These are phyloP conservation scores for Gadus chalcogrammus DNA, from an alignment of 2,113 vertebrate species.

Conservation along the genomic window DNA sequence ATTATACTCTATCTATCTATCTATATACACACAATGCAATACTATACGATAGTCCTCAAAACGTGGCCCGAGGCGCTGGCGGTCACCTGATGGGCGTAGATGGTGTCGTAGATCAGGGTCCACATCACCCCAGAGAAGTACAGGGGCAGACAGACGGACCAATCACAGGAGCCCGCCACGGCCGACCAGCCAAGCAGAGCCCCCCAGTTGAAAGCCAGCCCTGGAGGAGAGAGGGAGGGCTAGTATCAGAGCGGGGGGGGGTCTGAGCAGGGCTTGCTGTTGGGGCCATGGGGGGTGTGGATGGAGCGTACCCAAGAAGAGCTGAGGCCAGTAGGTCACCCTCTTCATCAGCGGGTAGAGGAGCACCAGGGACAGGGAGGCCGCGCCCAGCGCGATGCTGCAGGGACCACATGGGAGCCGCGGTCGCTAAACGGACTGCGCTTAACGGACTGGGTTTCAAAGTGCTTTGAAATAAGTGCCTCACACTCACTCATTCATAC, in stretches of 20 bases:
- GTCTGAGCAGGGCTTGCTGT: no score
- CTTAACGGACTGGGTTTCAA: no score
- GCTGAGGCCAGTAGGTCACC: constrained; percentile 92
- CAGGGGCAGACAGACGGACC: constrained; percentile 88
- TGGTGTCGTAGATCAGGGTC: constrained; percentile 93
- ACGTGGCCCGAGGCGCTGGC: not conserved
- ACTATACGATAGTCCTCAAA: not conserved
- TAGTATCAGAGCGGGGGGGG: no score
- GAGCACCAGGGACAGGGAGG: constrained; percentile 85
- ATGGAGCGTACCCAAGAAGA: constrained; percentile 80
- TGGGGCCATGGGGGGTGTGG: no score
- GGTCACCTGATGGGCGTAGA: constrained; percentile 95
- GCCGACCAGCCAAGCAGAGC: constrained; percentile 93
- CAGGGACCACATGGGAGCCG: not conserved
- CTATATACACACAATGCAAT: not conserved
- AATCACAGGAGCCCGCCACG: constrained; percentile 84
- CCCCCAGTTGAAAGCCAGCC: constrained; percentile 94
- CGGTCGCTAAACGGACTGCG: no score
- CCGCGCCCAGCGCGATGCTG: constrained; percentile 86
- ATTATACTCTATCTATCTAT: not conserved
- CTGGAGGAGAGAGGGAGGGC: constrained; percentile 54
- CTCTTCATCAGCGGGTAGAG: constrained; percentile 95
- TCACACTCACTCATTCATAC: no score
- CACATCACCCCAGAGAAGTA: constrained; percentile 93
- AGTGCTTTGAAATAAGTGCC: no score